Evolutionary conservation across 2,888 invertebrate genomes (phyloP), one percentile per base, ranked within the genome.

Genomic region (Pedicia rivosa): DNA sequence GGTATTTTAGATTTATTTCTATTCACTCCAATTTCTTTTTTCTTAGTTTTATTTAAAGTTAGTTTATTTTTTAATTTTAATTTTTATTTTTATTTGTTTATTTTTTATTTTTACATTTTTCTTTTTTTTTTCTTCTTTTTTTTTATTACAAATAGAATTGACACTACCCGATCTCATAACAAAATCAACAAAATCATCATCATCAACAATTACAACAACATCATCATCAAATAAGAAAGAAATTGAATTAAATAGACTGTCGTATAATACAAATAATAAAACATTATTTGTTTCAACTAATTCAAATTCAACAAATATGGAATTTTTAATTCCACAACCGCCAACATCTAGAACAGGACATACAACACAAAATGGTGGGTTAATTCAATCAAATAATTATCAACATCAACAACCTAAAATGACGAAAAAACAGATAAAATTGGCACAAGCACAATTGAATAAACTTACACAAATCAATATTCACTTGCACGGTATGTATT

Each of bases 401-500:
- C 37, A 39, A 31, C 30, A 38, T 24, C 27, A 35, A 19, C 28
- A 39, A 16, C 34, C 31, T 43, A 69, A 69, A 59, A 63, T 66
- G 54, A 64, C 63, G 41, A 78, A 77, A 65, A 77, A 77, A 53
- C 73, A 74, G 52, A 68, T 74, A 44, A 75, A 74, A 58, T 63
- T 75, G 50, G 70, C 74, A 50, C 74, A 75, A 46, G 73, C 78
- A 54, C 74, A 75, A 48, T 65, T 78, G 56, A 80, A 82, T 57
- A 77, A 76, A 64, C 62, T 79, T 50, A 74, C 76, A 50, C 76
- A 78, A 67, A 74, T 79, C 66, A 81, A 81, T 68, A 78, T 80
- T 53, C 83, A 84, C 63, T 69, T 79, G 51, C 79, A 81, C 64
- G 83, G 86, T 86, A 76, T 69, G 74, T 49, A 25, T 26, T 10